Base-by-base conservation (phyloP, 2,888 invertebrate genomes). In the Melikaiella ostensackeni region DNA sequence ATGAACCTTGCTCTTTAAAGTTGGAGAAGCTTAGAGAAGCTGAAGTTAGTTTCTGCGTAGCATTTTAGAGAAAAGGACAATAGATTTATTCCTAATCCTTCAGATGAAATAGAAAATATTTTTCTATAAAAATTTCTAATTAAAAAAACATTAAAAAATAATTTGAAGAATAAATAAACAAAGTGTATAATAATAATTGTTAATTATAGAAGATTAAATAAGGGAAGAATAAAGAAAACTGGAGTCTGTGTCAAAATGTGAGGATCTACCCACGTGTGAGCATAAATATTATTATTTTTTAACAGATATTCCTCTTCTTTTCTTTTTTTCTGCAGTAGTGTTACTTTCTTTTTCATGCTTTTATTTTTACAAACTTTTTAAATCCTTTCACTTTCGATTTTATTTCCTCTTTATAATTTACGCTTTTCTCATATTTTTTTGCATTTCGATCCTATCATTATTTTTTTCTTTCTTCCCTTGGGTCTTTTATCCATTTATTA, bases 1-100 rank as follows among this genome's bases (percentile, higher is more conserved):
- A 66, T 50, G 70, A 70, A 19, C 70, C 27, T 50, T 70, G 70
- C 27, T 9, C 50, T n/a, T 70, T 70, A 46, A 46, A 46, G 70
- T 50, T 30, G 9, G 9, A 30, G 30, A 70, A 70, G 27, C 46
- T 50, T 7, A 7, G n/a, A 42, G 70, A 50, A n/a, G 4, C n/a
- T 46, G 7, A 4, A 50, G 46, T 70, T 50, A 70, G 70, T 70
- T 50, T 50, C 70, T 19, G 30, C 46, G 30, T 30, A 30, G 11
- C 30, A 50, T 30, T 70, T 70, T 66, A 13, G 30, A 50, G 30
- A 30, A 42, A 70, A 30, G 70, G 27, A 19, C 19, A 21, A 13
- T n/a, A 2, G n/a, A 21, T 9, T 24, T 38, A 21, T 21, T 21
- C 24, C 8, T n/a, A 21, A 7, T 33, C 33, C n/a, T 62, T 35